Evolutionary conservation across 2,888 invertebrate genomes (phyloP).

Genomic region (Trichacis sp.): DNA sequence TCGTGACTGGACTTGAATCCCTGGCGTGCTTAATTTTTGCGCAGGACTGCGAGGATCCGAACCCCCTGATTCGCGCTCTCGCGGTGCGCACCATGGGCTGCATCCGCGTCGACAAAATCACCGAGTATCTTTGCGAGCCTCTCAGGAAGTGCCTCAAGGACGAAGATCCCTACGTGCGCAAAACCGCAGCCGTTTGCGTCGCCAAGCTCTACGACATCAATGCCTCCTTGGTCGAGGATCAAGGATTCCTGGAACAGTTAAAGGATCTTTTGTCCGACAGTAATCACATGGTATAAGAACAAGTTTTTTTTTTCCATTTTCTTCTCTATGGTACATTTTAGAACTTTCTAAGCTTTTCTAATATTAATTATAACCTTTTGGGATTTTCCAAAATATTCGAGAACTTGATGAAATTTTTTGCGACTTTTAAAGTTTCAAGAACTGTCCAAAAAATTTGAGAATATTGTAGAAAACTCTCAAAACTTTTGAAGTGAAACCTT

Average conservation of each 20-base stretch:
- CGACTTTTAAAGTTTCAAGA: too few species aligned
- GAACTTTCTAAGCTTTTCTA: too few species aligned
- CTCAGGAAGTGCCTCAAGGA: conserved; percentile 94
- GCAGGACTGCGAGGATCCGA: conserved; percentile 99
- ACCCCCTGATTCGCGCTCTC: conserved; percentile 96
- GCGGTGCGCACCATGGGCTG: conserved; percentile 99
- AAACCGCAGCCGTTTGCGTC: conserved; percentile 99
- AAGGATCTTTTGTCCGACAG: conserved; percentile 98
- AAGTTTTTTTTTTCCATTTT: too few species aligned
- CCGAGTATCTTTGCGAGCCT: conserved; percentile 98
- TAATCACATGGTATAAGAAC: conserved; percentile 90
- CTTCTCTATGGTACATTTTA: too few species aligned
- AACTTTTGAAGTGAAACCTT: too few species aligned
- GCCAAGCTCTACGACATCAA: conserved; percentile 98
- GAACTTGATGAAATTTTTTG: too few species aligned
- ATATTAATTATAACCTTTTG: too few species aligned
- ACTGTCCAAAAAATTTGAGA: too few species aligned
- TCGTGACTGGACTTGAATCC: conserved; percentile 70
- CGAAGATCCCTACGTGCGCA: conserved; percentile 97
- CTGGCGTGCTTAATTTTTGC: conserved; percentile 69
- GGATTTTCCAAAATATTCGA: too few species aligned
- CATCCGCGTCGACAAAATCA: conserved; percentile 99
- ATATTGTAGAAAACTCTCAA: too few species aligned
- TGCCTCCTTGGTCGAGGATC: conserved; percentile 76
- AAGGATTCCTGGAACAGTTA: conserved; percentile 96